Conservation (phyloP, 2,888 invertebrate species). For the Cephus pulcher region DNA sequence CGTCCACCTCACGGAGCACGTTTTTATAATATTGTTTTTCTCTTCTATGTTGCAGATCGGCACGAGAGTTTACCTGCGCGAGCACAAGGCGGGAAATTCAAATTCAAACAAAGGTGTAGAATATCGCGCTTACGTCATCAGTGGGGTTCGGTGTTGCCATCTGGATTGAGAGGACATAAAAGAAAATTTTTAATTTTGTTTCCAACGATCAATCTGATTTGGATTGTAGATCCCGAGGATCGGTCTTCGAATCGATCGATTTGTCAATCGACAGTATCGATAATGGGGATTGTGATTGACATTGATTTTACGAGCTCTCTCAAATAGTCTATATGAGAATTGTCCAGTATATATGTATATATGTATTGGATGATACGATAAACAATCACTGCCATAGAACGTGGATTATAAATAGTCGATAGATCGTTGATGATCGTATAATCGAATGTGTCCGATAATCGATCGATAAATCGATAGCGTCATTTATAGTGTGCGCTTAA, state of each 20-base stretch:
- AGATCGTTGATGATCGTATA: neutral
- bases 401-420: neutral
- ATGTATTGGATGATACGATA: neutral
- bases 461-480: neutral
- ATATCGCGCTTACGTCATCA: neutral
- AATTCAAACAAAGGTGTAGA: neutral
- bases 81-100: neutral
- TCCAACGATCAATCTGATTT: slow-evolving; percentile 14
- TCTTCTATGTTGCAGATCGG: neutral
- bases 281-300: neutral
- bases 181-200: neutral
- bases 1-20: neutral
- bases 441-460: neutral
- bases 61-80: neutral
- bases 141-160: neutral
- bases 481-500: neutral
- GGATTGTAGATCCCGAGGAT: slow-evolving; percentile 8
- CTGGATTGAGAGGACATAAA: neutral
- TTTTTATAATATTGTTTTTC: neutral
- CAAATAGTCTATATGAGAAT: neutral
- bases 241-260: slow-evolving; percentile 12
- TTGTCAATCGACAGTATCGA: neutral
- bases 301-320: neutral
- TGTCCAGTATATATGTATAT: neutral
- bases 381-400: neutral